These are phyloP conservation scores for Zosterops lateralis DNA, from an alignment of 2,113 vertebrate species.

Conservation along the genomic window DNA sequence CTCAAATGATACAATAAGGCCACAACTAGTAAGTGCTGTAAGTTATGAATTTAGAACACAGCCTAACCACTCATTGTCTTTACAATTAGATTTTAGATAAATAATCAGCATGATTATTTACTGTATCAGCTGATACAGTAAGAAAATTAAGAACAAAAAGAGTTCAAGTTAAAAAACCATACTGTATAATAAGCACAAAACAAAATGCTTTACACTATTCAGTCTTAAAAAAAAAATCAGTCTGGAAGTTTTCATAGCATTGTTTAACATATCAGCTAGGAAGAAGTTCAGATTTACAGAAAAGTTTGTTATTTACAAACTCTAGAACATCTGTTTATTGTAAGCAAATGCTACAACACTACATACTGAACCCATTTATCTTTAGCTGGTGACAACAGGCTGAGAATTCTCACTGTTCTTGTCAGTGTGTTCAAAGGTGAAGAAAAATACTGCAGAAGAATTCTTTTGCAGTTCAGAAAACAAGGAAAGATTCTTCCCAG, in stretches of 20 bases:
- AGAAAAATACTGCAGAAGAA: neutral
- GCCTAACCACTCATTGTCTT: neutral
- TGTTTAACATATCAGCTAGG: neutral
- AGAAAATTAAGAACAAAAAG: neutral
- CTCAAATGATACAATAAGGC: neutral
- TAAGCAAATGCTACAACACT: neutral
- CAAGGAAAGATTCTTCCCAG: neutral
- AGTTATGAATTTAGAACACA: neutral
- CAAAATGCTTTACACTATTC: neutral
- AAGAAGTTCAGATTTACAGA: neutral
- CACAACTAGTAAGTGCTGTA: neutral
- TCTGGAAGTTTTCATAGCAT: neutral
- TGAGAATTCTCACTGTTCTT: neutral
- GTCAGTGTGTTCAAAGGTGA: neutral
- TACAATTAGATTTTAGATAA: neutral
- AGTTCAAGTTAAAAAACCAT: neutral
- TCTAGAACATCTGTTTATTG: neutral
- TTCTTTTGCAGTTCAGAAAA: neutral
- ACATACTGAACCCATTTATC: neutral
- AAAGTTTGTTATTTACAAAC: neutral
- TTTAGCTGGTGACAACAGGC: neutral
- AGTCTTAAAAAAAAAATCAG: neutral
- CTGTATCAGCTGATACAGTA: neutral
- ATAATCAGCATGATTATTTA: neutral
- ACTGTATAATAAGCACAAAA: neutral